Percentiles rank a stretch among this genome's conserved stretches.
These are phyloP conservation scores for Drosophila sordidapex DNA, from an alignment of 2,888 invertebrate genomes.

Conservation along the genomic window DNA sequence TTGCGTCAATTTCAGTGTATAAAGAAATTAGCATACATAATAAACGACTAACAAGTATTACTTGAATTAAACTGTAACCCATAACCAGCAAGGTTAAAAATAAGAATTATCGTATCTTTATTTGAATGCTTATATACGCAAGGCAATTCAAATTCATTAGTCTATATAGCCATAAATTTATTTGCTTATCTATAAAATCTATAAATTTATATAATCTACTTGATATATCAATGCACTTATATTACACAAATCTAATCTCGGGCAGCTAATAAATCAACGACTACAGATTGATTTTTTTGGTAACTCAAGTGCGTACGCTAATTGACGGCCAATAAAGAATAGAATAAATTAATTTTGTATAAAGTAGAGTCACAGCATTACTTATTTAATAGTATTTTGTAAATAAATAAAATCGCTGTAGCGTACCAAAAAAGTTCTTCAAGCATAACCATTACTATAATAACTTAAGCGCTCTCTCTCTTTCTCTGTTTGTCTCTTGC, in stretches of 20 bases:
- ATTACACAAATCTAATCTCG: slow-evolving; percentile 52
- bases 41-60: neutral
- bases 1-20: slow-evolving; percentile 28
- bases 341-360: neutral
- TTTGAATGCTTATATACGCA: neutral
- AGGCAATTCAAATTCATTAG: neutral
- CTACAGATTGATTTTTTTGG: slow-evolving; percentile 2
- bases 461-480: slow-evolving; percentile 8
- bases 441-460: slow-evolving; percentile 29
- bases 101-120: neutral
- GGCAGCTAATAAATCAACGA: neutral
- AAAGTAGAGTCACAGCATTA: neutral
- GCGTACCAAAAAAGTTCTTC: slow-evolving; percentile 14
- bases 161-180: neutral
- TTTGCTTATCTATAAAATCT: slow-evolving; percentile 20
- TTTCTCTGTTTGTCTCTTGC: slow-evolving; percentile 1
- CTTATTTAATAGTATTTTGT: neutral
- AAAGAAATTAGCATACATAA: neutral
- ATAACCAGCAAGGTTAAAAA: neutral
- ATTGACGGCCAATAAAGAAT: neutral
- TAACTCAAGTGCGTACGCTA: neutral
- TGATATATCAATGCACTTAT: slow-evolving; percentile 22
- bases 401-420: neutral
- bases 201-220: neutral
- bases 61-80: neutral